Evolutionary conservation across 2,797 vertebrate species (phyloP).

Genomic region (Brachyrhaphis roseni): DNA sequence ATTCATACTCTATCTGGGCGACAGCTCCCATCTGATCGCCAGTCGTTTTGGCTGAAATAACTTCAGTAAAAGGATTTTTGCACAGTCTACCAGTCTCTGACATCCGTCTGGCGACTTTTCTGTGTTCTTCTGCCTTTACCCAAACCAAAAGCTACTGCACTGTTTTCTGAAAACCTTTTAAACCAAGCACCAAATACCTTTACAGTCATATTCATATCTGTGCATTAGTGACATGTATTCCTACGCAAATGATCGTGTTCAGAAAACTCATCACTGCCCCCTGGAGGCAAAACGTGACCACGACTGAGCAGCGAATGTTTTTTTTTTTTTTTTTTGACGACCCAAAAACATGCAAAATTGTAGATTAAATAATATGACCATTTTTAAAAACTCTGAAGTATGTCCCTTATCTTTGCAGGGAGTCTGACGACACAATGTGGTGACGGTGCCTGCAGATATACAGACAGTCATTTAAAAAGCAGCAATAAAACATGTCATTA

Average conservation of each 20-base stretch:
- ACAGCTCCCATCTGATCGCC: neutral
- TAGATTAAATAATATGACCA: too few species aligned
- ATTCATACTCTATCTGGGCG: neutral
- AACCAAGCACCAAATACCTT: too few species aligned
- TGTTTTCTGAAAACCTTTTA: neutral
- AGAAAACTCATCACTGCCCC: conserved; percentile 37
- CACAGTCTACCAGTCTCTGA: neutral
- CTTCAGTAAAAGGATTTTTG: neutral
- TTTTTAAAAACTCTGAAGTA: neutral
- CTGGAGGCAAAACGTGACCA: conserved; percentile 10
- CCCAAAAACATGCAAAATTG: neutral
- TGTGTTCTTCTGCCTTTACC: neutral
- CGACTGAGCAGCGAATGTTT: neutral
- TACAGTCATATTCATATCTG: too few species aligned
- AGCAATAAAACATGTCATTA: neutral
- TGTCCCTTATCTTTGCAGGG: conserved; percentile 20
- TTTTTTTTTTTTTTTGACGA: neutral
- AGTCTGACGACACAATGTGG: conserved; percentile 3
- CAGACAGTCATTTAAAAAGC: neutral
- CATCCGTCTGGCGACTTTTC: neutral
- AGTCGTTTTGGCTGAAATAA: neutral
- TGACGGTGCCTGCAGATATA: neutral
- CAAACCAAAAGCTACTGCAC: neutral
- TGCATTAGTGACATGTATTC: neutral
- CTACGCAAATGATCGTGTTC: neutral